A percentile compares a stretch with the other conserved stretches of the same genome.
Evolutionary conservation across 2,888 invertebrate genomes (phyloP).

Genomic region (Oscheius sp.): DNA sequence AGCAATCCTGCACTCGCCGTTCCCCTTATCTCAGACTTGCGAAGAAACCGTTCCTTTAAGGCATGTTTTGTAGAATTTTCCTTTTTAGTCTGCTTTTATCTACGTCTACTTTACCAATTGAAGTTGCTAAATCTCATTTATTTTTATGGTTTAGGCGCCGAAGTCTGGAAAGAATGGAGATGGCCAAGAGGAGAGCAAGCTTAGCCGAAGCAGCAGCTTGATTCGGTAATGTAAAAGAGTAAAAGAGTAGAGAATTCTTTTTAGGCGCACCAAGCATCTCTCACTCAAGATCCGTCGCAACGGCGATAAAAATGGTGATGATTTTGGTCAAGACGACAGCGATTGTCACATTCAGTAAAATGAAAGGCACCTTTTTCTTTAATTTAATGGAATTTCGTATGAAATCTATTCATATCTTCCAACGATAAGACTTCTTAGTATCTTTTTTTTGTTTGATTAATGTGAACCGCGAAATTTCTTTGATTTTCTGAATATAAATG

Average conservation of each 20-base stretch:
- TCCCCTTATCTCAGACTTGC: slow-evolving; percentile 43
- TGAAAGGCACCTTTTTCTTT: background rate
- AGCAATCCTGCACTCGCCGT: slow-evolving; percentile 42
- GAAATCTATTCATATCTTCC: no score
- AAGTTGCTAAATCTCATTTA: no score
- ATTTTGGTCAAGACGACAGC: slow-evolving; percentile 49
- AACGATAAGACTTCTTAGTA: no score
- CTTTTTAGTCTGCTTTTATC: slow-evolving; percentile 4
- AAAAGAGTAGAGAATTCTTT: background rate
- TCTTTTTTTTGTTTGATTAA: no score
- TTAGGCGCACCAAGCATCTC: slow-evolving; percentile 60
- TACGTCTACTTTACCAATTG: no score
- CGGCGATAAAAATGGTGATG: slow-evolving; percentile 48
- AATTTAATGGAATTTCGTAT: no score
- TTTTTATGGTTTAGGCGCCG: slow-evolving; percentile 13
- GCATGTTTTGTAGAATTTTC: no score
- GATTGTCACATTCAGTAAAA: slow-evolving; percentile 47
- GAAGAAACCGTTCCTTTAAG: slow-evolving; percentile 51
- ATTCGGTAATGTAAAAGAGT: slow-evolving; percentile 34
- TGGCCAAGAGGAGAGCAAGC: slow-evolving; percentile 43
- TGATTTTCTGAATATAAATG: no score
- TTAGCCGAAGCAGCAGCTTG: slow-evolving; percentile 45
- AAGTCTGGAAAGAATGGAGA: slow-evolving; percentile 40
- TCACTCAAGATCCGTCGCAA: slow-evolving; percentile 61
- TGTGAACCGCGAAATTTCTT: no score